These are phyloP conservation scores for Damaliscus lunatus DNA, from an alignment of 2,113 vertebrate genomes.

Conservation along the genomic window DNA sequence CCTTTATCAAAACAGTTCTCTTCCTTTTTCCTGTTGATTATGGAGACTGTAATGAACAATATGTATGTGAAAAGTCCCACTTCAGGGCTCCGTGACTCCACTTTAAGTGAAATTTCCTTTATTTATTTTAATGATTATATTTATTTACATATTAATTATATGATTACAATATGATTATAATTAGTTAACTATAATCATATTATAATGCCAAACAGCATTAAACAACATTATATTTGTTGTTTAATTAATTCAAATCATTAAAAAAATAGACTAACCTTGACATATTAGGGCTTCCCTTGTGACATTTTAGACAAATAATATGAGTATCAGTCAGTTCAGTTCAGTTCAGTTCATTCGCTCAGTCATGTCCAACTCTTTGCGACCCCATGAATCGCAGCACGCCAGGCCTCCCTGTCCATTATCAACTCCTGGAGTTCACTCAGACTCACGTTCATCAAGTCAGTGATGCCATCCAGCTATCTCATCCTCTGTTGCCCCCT, in stretches of 20 bases:
- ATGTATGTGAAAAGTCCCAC: not conserved
- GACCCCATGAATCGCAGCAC: fast-evolving
- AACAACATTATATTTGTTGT: not conserved
- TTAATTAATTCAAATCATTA: not conserved
- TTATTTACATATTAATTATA: not conserved
- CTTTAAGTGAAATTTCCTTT: not conserved
- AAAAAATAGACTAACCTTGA: not conserved
- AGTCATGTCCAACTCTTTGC: fast-evolving
- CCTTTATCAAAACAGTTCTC: not conserved
- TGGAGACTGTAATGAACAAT: not conserved
- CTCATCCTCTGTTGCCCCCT: too few relatives aligned
- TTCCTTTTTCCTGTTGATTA: not conserved
- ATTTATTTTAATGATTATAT: not conserved
- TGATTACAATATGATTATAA: not conserved
- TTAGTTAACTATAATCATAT: not conserved
- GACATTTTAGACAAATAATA: not conserved
- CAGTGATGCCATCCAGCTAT: too few relatives aligned
- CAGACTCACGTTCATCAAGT: too few relatives aligned
- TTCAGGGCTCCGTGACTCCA: not conserved
- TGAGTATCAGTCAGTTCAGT: not conserved
- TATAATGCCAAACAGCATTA: not conserved
- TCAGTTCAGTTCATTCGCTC: too few relatives aligned
- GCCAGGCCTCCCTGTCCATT: too few relatives aligned
- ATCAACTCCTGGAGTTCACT: too few relatives aligned
- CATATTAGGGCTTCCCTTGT: not conserved